These are phyloP conservation scores for Terebella lapidaria DNA, from an alignment of 2,888 invertebrate genomes.

Conservation along the genomic window DNA sequence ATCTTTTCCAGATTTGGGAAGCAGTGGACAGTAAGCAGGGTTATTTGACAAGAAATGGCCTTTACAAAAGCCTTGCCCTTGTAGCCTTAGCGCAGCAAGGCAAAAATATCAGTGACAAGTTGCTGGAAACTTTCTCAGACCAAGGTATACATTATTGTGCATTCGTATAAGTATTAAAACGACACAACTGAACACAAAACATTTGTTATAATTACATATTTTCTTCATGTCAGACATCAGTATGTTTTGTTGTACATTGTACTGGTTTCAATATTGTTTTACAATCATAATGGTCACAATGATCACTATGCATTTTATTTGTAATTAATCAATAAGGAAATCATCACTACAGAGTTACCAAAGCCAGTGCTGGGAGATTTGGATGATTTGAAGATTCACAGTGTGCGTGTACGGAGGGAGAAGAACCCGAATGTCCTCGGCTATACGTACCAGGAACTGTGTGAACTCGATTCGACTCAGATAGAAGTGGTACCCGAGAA, in stretches of 20 bases:
- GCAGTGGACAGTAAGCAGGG: slow-evolving; percentile 48
- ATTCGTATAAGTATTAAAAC: no score
- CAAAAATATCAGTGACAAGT: slow-evolving; percentile 49
- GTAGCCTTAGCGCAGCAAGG: slow-evolving; percentile 54
- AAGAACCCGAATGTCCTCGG: slow-evolving; percentile 46
- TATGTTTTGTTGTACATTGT: no score
- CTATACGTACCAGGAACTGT: slow-evolving; percentile 46
- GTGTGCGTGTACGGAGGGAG: slow-evolving; percentile 37
- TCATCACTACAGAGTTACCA: slow-evolving; percentile 44
- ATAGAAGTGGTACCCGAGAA: slow-evolving; percentile 54
- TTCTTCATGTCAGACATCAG: no score
- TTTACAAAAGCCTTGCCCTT: slow-evolving; percentile 53
- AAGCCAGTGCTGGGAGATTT: slow-evolving; percentile 51
- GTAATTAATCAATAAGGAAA: no score
- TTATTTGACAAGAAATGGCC: slow-evolving; percentile 45
- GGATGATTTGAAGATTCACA: slow-evolving; percentile 40
- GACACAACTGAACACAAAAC: no score
- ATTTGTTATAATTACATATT: no score
- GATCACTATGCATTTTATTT: no score
- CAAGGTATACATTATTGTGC: no score
- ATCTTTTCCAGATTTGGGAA: slow-evolving; percentile 56
- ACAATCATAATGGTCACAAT: no score
- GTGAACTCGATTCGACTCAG: slow-evolving; percentile 48
- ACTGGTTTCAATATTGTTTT: no score
- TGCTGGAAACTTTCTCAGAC: slow-evolving; percentile 49